phyloP scores from a whole-genome alignment of 2,113 vertebrate species.

The Limnothrissa miodon region DNA sequence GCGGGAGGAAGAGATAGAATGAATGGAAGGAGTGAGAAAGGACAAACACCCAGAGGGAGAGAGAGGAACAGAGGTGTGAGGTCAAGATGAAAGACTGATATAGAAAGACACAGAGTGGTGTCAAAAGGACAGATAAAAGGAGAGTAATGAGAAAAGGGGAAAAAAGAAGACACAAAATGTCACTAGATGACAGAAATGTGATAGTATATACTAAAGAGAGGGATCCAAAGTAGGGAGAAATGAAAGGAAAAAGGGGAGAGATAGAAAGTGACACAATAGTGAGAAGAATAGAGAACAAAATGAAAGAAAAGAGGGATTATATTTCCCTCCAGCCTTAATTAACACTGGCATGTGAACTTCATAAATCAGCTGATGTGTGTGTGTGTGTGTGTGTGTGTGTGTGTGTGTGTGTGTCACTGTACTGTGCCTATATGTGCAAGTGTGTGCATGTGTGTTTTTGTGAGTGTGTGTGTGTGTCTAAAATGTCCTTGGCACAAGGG shows the following conservation, averaged over 20 bases:
- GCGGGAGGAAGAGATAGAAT: background rate
- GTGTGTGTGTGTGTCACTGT: background rate
- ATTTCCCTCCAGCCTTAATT: constrained; percentile 42
- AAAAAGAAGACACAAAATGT: background rate
- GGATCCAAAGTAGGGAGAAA: background rate
- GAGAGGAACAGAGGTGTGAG: constrained; percentile 23
- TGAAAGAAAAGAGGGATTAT: background rate
- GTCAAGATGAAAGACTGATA: constrained; percentile 6
- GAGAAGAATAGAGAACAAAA: background rate
- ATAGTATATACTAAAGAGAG: background rate
- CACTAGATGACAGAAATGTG: background rate
- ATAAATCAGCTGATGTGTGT: constrained; percentile 37
- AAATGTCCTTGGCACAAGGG: background rate
- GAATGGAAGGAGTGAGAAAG: background rate
- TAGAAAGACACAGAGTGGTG: background rate
- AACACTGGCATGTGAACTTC: constrained; percentile 35
- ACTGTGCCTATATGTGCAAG: too few species aligned
- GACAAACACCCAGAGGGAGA: background rate
- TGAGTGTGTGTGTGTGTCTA: background rate
- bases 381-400: constrained; percentile 17
- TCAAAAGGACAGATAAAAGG: background rate
- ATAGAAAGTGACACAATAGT: background rate
- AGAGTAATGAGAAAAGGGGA: background rate
- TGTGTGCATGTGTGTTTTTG: too few species aligned
- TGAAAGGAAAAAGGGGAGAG: background rate